Conservation (phyloP, 2,797 vertebrate species). For the Eremophila alpestris region DNA sequence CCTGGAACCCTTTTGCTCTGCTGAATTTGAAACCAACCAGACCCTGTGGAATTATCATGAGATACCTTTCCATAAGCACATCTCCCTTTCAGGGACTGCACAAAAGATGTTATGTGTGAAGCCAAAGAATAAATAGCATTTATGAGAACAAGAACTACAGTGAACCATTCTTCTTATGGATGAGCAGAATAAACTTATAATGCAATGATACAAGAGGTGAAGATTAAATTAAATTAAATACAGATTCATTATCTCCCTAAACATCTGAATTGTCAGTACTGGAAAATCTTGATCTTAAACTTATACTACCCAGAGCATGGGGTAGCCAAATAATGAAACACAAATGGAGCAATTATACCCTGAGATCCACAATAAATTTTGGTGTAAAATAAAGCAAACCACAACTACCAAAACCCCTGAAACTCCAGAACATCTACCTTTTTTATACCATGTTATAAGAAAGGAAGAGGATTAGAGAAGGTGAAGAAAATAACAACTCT, state of each 20-base stretch:
- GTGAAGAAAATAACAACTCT: fast-evolving
- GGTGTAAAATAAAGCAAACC: background rate
- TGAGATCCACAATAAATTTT: background rate
- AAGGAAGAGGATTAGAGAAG: background rate
- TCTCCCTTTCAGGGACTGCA: background rate
- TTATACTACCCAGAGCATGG: background rate
- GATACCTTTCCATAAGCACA: background rate
- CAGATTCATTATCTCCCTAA: background rate
- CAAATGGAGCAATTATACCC: background rate
- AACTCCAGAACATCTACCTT: background rate
- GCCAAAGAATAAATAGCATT: background rate
- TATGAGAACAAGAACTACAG: background rate
- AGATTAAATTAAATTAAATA: background rate
- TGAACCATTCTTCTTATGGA: background rate
- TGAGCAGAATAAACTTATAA: background rate
- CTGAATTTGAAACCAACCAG: background rate
- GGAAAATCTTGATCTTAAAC: background rate
- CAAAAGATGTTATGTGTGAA: background rate
- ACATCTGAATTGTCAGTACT: background rate
- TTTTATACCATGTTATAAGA: background rate
- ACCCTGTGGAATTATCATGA: background rate
- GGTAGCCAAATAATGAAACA: background rate
- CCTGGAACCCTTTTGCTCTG: background rate
- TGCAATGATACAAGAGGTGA: background rate
- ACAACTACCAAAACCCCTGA: fast-evolving